A percentile compares a stretch with the other conserved stretches of the same genome.
Conservation (phyloP, 2,797 vertebrate genomes). For the Arnoldichthys spilopterus region DNA sequence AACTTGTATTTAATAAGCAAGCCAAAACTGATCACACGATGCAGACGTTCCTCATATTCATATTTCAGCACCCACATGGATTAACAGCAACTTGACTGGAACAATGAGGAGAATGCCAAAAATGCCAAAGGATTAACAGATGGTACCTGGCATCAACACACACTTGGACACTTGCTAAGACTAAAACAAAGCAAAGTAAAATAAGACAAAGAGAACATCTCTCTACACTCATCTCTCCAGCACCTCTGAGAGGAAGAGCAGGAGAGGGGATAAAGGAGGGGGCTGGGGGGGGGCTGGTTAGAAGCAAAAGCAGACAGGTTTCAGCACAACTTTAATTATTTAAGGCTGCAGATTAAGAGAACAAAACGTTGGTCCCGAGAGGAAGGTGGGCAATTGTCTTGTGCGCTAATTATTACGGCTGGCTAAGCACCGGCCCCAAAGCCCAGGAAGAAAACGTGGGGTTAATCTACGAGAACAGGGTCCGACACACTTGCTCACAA, state of each 20-base stretch:
- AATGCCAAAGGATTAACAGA: neutral
- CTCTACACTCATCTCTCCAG: constrained; percentile 8
- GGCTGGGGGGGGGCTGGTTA: constrained; percentile 33
- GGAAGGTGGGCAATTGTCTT: constrained; percentile 74
- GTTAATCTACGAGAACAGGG: constrained; percentile 64
- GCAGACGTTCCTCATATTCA: neutral
- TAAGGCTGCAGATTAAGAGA: constrained; percentile 79
- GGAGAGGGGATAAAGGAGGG: constrained; percentile 32
- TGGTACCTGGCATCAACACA: neutral
- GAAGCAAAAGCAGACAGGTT: constrained; percentile 28
- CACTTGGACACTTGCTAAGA: neutral
- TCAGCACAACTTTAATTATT: constrained; percentile 78
- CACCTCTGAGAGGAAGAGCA: constrained; percentile 13
- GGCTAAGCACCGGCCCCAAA: constrained; percentile 46
- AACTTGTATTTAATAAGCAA: too few relatives aligned
- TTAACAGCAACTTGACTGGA: neutral
- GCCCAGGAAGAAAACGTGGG: constrained; percentile 23
- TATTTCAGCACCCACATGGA: neutral
- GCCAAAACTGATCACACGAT: constrained; percentile 17
- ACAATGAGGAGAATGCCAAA: too few relatives aligned
- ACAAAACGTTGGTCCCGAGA: constrained; percentile 75
- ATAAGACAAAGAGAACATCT: neutral
- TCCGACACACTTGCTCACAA: constrained; percentile 25
- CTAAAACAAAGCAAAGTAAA: constrained; percentile 8
- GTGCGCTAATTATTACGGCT: constrained; percentile 72